These are phyloP conservation scores for Daboia siamensis DNA, from an alignment of 2,113 vertebrate genomes.

Conservation along the genomic window DNA sequence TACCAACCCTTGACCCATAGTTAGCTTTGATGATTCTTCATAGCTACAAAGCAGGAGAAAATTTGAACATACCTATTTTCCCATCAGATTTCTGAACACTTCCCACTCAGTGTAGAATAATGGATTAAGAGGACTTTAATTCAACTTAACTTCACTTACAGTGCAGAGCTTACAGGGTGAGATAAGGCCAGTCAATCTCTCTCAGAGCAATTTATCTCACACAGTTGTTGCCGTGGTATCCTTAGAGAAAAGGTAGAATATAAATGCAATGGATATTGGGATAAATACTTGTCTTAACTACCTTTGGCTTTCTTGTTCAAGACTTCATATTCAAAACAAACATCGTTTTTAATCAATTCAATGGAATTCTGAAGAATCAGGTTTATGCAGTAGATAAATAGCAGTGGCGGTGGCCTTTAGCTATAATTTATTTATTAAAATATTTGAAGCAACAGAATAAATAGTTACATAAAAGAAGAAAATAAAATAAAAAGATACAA, in stretches of 20 bases:
- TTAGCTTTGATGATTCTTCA: not conserved
- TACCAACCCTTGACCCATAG: not conserved
- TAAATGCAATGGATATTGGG: not conserved
- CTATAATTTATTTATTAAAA: not conserved
- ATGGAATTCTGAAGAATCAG: no score
- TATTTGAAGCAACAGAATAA: not conserved
- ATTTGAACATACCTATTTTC: not conserved
- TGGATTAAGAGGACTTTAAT: not conserved
- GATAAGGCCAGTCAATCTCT: not conserved
- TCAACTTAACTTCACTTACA: not conserved
- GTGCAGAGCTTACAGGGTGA: not conserved
- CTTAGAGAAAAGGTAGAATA: not conserved
- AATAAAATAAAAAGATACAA: not conserved
- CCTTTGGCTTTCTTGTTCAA: not conserved
- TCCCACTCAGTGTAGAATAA: not conserved
- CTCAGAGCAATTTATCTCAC: not conserved
- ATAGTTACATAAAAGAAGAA: not conserved
- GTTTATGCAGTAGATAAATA: not conserved
- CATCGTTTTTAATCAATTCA: not conserved
- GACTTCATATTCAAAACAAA: not conserved
- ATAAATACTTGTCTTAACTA: not conserved
- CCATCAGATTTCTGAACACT: not conserved
- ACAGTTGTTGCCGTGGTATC: not conserved
- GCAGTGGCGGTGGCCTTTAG: not conserved
- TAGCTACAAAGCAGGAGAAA: not conserved